Percentiles rank a stretch among this genome's conserved stretches.
Evolutionary conservation across 2,888 invertebrate genomes (phyloP).

Genomic region (Acronicta alni): DNA sequence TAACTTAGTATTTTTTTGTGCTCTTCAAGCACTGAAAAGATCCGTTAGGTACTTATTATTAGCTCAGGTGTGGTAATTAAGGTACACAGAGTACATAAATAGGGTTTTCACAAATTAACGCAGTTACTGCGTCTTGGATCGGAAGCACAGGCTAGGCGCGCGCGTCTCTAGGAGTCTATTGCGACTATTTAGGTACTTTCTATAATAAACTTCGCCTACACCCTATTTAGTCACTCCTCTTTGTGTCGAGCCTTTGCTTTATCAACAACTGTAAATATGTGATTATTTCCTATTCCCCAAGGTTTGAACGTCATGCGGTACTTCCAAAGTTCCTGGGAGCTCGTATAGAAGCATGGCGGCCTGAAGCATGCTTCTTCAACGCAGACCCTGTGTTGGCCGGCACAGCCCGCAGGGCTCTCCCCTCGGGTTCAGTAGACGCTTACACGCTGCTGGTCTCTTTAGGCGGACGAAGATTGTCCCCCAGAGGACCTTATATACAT

Average conservation of each 20-base stretch:
- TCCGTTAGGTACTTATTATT: too few species aligned
- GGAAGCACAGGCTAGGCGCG: too few species aligned
- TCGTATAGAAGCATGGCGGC: constrained; percentile 96
- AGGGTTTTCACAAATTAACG: too few species aligned
- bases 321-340: constrained; percentile 97
- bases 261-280: background rate
- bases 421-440: constrained; percentile 93
- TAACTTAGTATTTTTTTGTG: too few species aligned
- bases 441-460: constrained; percentile 97
- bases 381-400: constrained; percentile 95
- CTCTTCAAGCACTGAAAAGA: too few species aligned
- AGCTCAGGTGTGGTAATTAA: too few species aligned
- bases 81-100: too few species aligned
- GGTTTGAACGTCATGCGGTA: constrained; percentile 98
- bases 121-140: too few species aligned
- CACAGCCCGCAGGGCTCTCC: constrained; percentile 95
- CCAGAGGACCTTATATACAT: constrained; percentile 92
- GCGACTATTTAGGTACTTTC: background rate
- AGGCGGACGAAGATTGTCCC: constrained; percentile 94
- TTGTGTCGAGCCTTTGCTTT: too few species aligned
- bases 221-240: too few species aligned
- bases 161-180: too few species aligned
- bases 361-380: constrained; percentile 97
- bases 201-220: too few species aligned
- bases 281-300: constrained; percentile 61